Evolutionary conservation across 2,888 invertebrate species (phyloP).

Genomic region (Papilio elwesi): DNA sequence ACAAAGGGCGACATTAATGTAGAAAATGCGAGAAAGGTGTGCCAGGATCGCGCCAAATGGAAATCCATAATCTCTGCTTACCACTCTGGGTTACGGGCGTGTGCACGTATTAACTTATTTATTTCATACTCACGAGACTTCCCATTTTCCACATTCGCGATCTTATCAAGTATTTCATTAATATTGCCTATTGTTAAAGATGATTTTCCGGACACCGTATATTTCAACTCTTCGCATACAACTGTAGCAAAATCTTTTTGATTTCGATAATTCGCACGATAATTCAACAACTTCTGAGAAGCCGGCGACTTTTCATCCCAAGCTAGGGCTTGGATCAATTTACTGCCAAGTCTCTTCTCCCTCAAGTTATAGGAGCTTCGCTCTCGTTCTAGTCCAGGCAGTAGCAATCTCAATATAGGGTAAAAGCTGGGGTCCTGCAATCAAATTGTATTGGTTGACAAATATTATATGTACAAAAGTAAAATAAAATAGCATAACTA

Average conservation of each 20-base stretch:
- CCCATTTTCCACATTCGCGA: conserved; percentile 87
- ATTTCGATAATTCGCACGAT: conserved; percentile 78
- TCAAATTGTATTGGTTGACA: conserved; percentile 25
- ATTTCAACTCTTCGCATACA: conserved; percentile 88
- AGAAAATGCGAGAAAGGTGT: too few species aligned
- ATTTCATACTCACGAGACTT: conserved; percentile 74
- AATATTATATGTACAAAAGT: neutral
- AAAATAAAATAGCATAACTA: conserved; percentile 50
- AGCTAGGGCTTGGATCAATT: conserved; percentile 90
- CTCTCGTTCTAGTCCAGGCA: conserved; percentile 91
- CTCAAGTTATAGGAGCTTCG: conserved; percentile 93
- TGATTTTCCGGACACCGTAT: conserved; percentile 68
- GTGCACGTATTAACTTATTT: too few species aligned
- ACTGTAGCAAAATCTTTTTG: conserved; percentile 92
- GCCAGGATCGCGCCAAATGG: too few species aligned
- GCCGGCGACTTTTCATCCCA: conserved; percentile 86
- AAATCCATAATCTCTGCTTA: too few species aligned
- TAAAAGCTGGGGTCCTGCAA: conserved; percentile 86
- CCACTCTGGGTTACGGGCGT: too few species aligned
- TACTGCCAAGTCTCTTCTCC: conserved; percentile 88
- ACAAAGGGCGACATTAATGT: too few species aligned
- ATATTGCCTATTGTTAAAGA: conserved; percentile 88
- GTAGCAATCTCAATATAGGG: conserved; percentile 90
- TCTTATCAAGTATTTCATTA: conserved; percentile 89
- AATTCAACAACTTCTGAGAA: conserved; percentile 69